Evolutionary conservation across 2,113 vertebrate genomes (phyloP), one percentile per base, ranked within the genome.

Genomic region (Pipa parva): DNA sequence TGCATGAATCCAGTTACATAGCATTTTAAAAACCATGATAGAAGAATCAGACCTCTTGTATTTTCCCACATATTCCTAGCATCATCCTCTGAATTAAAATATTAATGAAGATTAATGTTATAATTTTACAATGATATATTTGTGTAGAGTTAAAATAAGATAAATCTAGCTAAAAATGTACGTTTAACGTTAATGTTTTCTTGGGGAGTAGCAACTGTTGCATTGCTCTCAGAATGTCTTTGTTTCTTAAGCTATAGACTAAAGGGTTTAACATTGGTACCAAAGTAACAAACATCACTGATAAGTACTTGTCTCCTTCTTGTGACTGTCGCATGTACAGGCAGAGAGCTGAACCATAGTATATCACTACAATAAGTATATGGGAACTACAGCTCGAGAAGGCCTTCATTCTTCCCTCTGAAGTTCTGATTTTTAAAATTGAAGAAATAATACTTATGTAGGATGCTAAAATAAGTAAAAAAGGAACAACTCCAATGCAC

Each of bases 331-430:
- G 63, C 33, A 66, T 49, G 28, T 66, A 66, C 63, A 66, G 57
- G 28, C 57, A 58, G 11, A 66, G 48, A 18, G 58, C 13, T n/a
- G 63, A 58, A 17, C 54, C 49, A 12, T 66, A 66, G 52, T 58
- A 66, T 20, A 66, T 2, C 24, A 66, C 25, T 15, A 66, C 54
- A 7, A 66, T 54, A 13, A 39, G 57, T 7, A 66, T 15, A 37
- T 66, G 63, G 25, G 63, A 66, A 28, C 54, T 58, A 49, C 63
- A 66, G 7, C 54, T 66, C 11, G 63, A 66, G 39, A 66, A 66
- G 13, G 63, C 49, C 15, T 27, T 45, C 9, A 5, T 29, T 25
- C 37, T 11, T 5, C 63, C 39, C 20, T 48, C 10, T 13, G 63
- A 58, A 1, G 54, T 58, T 7, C 5, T 12, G 3, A 66, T 13